Percentiles rank a stretch among this genome's conserved stretches.
phyloP scores from a whole-genome alignment of 2,797 vertebrate genomes.

The Coregonus ussuriensis region DNA sequence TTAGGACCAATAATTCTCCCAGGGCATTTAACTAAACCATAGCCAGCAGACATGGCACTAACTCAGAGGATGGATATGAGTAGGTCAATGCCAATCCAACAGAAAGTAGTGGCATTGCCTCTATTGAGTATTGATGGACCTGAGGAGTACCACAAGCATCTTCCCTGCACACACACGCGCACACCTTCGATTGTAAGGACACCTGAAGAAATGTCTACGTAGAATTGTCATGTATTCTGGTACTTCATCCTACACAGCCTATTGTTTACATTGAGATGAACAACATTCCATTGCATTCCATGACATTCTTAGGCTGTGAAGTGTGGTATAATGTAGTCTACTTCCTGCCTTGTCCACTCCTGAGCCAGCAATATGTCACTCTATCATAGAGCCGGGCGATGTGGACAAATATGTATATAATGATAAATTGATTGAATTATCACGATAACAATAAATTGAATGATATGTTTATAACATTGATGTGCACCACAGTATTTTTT shows the following conservation, averaged over 20 bases:
- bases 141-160: background rate
- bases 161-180: background rate
- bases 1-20: constrained; percentile 23
- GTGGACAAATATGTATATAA: too few species aligned
- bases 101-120: constrained; percentile 21
- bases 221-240: background rate
- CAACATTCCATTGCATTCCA: background rate
- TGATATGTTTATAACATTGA: too few species aligned
- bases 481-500: too few species aligned
- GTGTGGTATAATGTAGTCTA: background rate
- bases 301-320: background rate
- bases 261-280: background rate
- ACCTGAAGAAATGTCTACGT: background rate
- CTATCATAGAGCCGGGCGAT: background rate
- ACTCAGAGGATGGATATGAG: constrained; percentile 28
- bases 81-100: constrained; percentile 39
- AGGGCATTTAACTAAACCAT: background rate
- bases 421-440: too few species aligned
- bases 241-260: background rate
- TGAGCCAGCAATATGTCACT: background rate
- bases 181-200: background rate
- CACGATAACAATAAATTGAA: too few species aligned
- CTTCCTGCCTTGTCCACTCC: background rate
- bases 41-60: constrained; percentile 21
- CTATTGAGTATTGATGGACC: constrained; percentile 5